These are phyloP conservation scores for Epinotia brunnichana DNA, from an alignment of 2,888 invertebrate species.

Conservation along the genomic window DNA sequence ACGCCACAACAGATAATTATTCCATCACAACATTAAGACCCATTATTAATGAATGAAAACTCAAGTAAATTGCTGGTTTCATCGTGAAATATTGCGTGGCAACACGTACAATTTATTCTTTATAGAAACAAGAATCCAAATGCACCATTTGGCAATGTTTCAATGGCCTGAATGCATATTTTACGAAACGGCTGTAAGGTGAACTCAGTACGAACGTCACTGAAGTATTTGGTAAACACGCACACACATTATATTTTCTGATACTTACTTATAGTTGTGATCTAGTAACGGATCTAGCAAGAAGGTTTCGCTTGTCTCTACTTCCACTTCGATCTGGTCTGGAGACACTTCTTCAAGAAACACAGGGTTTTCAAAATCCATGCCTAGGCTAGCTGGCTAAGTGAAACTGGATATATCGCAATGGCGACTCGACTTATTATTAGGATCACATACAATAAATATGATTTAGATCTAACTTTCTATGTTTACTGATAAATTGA, in stretches of 20 bases:
- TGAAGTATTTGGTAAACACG: too few relatives aligned
- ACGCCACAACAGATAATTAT: too few relatives aligned
- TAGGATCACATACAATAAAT: not conserved
- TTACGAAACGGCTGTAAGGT: too few relatives aligned
- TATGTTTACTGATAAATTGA: not conserved
- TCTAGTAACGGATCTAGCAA: conserved; percentile 31
- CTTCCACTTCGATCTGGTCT: conserved; percentile 37
- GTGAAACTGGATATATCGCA: not conserved
- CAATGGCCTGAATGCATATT: too few relatives aligned
- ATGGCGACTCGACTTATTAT: not conserved
- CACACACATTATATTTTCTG: not conserved
- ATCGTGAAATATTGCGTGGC: too few relatives aligned
- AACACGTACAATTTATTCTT: too few relatives aligned
- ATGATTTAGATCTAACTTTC: not conserved
- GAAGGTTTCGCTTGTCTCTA: conserved; percentile 21
- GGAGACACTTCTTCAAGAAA: conserved; percentile 32
- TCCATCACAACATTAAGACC: too few relatives aligned
- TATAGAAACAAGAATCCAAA: too few relatives aligned
- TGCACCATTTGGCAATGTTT: too few relatives aligned
- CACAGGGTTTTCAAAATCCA: conserved; percentile 23
- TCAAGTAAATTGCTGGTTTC: too few relatives aligned
- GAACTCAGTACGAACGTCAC: too few relatives aligned
- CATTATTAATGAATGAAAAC: too few relatives aligned
- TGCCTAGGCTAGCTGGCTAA: not conserved
- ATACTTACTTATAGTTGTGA: conserved; percentile 39